Percentiles rank a stretch among this genome's conserved stretches.
phyloP scores from a whole-genome alignment of 2,888 invertebrate genomes.

The Poecilus cupreus region DNA sequence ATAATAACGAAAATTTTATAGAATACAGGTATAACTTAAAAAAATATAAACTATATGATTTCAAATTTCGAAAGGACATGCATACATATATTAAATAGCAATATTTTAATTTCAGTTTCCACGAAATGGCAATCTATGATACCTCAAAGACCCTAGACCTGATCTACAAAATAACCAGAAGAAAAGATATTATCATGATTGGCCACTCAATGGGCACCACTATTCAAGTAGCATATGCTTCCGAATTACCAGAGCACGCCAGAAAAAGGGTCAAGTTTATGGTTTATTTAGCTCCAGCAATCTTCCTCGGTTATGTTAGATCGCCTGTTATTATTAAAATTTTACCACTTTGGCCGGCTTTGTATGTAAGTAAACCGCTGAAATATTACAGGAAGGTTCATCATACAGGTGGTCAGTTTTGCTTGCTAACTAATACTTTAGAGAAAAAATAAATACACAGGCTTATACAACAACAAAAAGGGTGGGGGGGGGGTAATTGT shows the following conservation, averaged over 20 bases:
- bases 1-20: no score
- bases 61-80: no score
- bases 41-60: no score
- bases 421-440: no score
- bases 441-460: no score
- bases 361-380: constrained; percentile 45
- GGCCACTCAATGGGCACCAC: constrained; percentile 94
- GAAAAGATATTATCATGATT: constrained; percentile 78
- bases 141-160: constrained; percentile 68
- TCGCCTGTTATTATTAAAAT: constrained; percentile 69
- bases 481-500: no score
- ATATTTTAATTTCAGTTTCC: no score
- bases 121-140: constrained; percentile 68
- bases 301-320: constrained; percentile 76
- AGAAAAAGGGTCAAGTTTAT: constrained; percentile 79
- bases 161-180: constrained; percentile 65
- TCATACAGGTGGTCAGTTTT: no score
- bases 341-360: constrained; percentile 3
- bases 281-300: constrained; percentile 80
- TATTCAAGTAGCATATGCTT: constrained; percentile 81
- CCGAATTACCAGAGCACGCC: constrained; percentile 81
- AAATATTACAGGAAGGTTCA: no score
- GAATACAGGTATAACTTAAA: no score
- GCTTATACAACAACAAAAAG: no score
- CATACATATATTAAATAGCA: no score